Evolutionary conservation across 2,888 invertebrate species (phyloP).

Genomic region (Malachius bipustulatus): DNA sequence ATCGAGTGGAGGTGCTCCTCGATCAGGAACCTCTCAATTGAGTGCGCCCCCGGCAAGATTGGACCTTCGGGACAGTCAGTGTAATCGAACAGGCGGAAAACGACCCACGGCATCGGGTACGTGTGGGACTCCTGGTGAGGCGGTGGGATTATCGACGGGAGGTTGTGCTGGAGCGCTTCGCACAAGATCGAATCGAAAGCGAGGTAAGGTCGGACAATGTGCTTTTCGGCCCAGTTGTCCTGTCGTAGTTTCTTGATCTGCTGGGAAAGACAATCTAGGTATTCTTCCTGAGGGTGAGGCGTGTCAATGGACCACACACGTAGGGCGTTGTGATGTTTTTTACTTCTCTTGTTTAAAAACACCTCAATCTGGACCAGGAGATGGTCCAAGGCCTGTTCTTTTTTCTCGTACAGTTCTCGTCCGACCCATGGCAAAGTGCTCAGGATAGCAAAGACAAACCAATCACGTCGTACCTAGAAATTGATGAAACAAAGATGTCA

Average conservation of each 20-base stretch:
- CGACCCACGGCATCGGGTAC: constrained; percentile 90
- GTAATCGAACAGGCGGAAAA: constrained; percentile 96
- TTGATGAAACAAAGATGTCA: no score
- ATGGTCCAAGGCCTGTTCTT: constrained; percentile 84
- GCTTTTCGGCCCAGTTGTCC: constrained; percentile 95
- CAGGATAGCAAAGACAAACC: constrained; percentile 80
- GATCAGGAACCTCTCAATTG: constrained; percentile 93
- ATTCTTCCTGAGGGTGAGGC: constrained; percentile 94
- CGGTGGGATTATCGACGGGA: constrained; percentile 83
- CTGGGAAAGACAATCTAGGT: constrained; percentile 93
- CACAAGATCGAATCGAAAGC: constrained; percentile 91
- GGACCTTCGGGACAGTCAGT: constrained; percentile 94
- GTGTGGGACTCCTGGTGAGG: constrained; percentile 80
- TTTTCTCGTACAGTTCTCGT: constrained; percentile 89
- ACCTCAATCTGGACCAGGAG: constrained; percentile 81
- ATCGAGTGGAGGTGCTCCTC: constrained; percentile 95
- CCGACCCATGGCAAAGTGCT: constrained; percentile 95
- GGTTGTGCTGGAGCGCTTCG: constrained; percentile 91
- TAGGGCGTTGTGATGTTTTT: constrained; percentile 85
- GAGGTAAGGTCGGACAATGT: constrained; percentile 88
- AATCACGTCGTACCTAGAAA: constrained; percentile 58
- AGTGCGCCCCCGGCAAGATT: constrained; percentile 87
- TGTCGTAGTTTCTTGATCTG: constrained; percentile 82
- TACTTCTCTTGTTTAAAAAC: constrained; percentile 84
- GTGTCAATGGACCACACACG: constrained; percentile 90